Base-by-base conservation (phyloP, 2,113 vertebrate species). In the Lasiurus cinereus region DNA sequence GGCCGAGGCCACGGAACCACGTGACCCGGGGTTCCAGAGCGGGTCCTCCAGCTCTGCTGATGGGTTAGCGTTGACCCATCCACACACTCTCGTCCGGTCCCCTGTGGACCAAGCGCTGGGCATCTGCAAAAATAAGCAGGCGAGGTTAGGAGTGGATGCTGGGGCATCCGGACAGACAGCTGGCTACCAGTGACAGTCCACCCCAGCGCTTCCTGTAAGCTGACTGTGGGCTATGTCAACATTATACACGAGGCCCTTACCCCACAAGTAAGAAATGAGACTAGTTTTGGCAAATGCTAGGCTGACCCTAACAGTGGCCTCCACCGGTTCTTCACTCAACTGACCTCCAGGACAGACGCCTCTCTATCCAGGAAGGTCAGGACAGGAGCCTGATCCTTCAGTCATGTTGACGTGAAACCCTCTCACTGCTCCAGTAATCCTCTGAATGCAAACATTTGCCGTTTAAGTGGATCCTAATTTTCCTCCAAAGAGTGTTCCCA, bases 81-180 rank as follows among this genome's bases (percentile, higher is more conserved):
- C 96, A 94, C 91, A 94, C 90, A 94, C 88, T 48, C 83, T 91
- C 94, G 83, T 87, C 39, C 62, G 78, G 78, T 90, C 72, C 84
- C 92, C 88, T 93, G 82, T 66, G 91, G 84, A 94, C 52, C 93
- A 94, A 76, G 80, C 90, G 89, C 73, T 88, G 77, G 72, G 90
- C 78, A 92, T 92, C 96, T 97, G 90, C 90, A 94, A 93, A 95
- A 69, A 97, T 52, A 92, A 90, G 64, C 86, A 93, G 79, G 83
- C 52, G 77, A 74, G 33, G 77, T 90, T 94, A 92, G 83, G 48
- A 96, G 67, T n/a, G 62, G 76, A 59, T 82, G 66, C 59, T 43
- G 11, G 43, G 16, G 67, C 11, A 89, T 15, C 29, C 64, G 85
- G 27, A 91, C 29, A 83, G n/a, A 67, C 9, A 95, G 72, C 11